Evolutionary conservation across 2,797 vertebrate species (phyloP).

Genomic region (Prunella strophiata): DNA sequence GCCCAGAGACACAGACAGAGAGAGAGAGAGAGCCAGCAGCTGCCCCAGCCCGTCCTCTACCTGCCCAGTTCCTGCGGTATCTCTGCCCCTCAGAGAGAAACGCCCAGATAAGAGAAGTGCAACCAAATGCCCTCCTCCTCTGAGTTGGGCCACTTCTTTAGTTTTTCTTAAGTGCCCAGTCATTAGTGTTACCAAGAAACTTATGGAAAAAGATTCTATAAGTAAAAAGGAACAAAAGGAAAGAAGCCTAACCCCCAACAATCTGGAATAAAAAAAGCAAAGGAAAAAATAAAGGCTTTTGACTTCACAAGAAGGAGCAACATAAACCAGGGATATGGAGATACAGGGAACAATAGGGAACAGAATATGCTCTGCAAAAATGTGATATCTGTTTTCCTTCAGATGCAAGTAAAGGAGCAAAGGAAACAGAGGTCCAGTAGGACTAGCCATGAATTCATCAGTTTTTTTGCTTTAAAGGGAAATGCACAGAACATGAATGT

Average conservation of each 20-base stretch:
- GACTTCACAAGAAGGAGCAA: neutral
- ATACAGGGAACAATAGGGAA: neutral
- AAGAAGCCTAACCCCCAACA: neutral
- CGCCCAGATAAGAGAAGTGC: neutral
- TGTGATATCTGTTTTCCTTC: neutral
- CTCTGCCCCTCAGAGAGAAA: neutral
- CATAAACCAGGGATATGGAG: neutral
- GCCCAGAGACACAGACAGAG: neutral
- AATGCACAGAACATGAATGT: neutral
- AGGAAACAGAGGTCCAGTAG: neutral
- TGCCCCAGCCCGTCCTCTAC: neutral
- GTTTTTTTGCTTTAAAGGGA: neutral
- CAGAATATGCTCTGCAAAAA: rapidly evolving
- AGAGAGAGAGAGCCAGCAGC: too few relatives aligned
- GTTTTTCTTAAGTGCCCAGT: neutral
- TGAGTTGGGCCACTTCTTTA: neutral
- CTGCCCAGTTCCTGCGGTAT: neutral
- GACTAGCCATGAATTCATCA: neutral
- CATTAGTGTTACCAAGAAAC: neutral
- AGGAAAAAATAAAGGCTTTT: neutral
- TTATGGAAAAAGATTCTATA: neutral
- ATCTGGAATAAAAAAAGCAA: neutral
- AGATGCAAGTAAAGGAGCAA: neutral
- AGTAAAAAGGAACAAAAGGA: neutral
- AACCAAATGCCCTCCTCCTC: neutral